Base-by-base conservation (phyloP, 2,888 invertebrate species). In the Athetis lepigone region DNA sequence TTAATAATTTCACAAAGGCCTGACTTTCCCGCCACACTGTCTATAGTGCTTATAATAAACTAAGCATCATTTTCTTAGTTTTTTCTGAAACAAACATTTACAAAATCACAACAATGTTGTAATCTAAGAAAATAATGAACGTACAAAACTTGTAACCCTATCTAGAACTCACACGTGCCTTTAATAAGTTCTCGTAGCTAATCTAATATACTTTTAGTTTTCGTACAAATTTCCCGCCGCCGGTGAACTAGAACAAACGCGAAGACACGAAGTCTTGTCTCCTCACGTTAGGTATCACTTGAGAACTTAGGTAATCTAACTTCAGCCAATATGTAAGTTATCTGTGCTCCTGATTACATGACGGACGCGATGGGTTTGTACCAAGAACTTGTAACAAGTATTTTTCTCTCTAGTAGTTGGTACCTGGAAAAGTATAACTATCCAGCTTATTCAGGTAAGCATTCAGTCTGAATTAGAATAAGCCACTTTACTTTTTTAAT, bases 271-370 rank as follows among this genome's bases (percentile, higher is more conserved):
- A 23, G 40, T 40, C 9, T 19, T 19, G 33, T 50, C 21, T n/a
- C 18, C 11, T 19, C 13, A 37, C 40, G 57, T 57, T 52, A 16
- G 18, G 47, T 33, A 37, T 47, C 46, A 51, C 50, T 60, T 50
- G 13, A 27, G 11, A 71, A 71, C 61, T 67, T 46, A 36, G 3
- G 7, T 62, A 33, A 67, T 71, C 52, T 57, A 67, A 71, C 52
- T 72, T 54, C 23, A 11, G 39, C 27, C 43, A 37, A 42, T 25
- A 16, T 52, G 50, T 47, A 42, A 51, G 55, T 21, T 42, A 51
- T n/a, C 23, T 6, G 6, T 21, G 36, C n/a, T 9, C 11, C 19
- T 29, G 37, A 39, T 47, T 29, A 19, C 16, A 18, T 27, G n/a
- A 29, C 47, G 11, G n/a, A 19, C 29, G n/a, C 29, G 21, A 8